phyloP scores from a whole-genome alignment of 2,113 vertebrate species.

The Alectura lathami region DNA sequence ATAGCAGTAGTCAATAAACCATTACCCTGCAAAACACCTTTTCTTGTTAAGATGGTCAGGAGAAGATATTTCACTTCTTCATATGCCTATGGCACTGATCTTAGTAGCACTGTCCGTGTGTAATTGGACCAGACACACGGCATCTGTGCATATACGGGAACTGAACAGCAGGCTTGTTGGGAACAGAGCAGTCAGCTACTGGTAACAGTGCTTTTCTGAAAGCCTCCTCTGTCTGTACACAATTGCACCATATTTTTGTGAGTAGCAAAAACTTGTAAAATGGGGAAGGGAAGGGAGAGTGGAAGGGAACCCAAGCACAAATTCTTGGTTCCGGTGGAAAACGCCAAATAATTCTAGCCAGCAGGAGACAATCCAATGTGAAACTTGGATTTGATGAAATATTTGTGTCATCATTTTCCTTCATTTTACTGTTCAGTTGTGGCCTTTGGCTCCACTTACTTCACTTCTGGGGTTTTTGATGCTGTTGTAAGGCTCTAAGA shows the following conservation, averaged over 20 bases:
- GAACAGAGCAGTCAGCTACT: background rate
- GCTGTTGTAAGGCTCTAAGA: background rate
- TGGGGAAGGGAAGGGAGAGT: background rate
- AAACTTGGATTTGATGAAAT: background rate
- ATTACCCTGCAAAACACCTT: background rate
- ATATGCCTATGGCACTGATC: background rate
- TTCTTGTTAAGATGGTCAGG: background rate
- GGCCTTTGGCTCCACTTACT: background rate
- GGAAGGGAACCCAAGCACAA: background rate
- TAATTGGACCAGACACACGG: background rate
- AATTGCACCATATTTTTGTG: background rate
- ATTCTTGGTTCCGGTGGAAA: background rate
- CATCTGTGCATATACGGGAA: background rate
- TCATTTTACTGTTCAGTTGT: background rate
- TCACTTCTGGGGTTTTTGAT: background rate
- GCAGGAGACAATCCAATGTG: background rate
- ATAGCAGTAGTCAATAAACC: background rate
- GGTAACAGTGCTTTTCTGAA: background rate
- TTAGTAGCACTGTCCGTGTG: background rate
- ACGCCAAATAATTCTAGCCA: background rate
- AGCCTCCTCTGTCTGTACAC: accelerated
- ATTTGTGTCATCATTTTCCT: background rate
- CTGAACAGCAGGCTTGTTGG: background rate
- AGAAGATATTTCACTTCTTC: background rate
- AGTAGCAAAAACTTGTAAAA: background rate